Evolutionary conservation across 2,888 invertebrate genomes (phyloP), one percentile per base, ranked within the genome.

Genomic region (Bombyx huttoni): DNA sequence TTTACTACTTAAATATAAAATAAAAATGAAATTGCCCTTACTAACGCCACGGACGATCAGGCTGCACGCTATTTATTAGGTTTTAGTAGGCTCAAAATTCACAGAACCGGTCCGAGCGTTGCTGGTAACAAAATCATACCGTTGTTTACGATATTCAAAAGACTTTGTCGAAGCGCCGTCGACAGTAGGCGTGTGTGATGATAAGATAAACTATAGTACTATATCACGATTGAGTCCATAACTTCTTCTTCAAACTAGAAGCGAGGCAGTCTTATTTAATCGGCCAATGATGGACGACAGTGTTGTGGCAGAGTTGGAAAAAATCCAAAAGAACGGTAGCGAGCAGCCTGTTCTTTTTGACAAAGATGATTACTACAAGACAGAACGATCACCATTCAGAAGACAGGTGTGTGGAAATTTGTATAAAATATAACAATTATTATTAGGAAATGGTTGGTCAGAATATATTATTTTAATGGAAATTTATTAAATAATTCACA

Each of bases 381-480:
- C 65, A 33, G 57, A 59, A 34, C 57, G 61, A 47, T 65, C 67
- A 48, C 76, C 80, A 7, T 80, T 85, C 55, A 64, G 69, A 34
- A 78, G 78, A 74, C 86, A 87, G 85, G 86, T 87, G 65, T 69
- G 82, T 78, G 50, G 33, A 46, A n/a, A 46, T 24, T 47, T 40
- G 40, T 40, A 7, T 40, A 12, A 10, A 24, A 40, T 40, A 10
- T 40, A 40, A 8, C 12, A 40, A 10, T 7, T 40, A 6, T 10
- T 40, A 7, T 40, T 8, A 1, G 12, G 40, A 40, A 40, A 40
- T 12, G 3, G 40, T 40, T 10, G 40, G 40, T 40, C 1, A 5
- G 5, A 40, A 40, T 40, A 12, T 40, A 10, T 24, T 24, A 24
- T 24, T 24, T 24, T 24, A 24, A 24, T 24, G 2, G 12, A 8